phyloP scores from a whole-genome alignment of 1,140 invertebrate species.

The Drosophila sp. region DNA sequence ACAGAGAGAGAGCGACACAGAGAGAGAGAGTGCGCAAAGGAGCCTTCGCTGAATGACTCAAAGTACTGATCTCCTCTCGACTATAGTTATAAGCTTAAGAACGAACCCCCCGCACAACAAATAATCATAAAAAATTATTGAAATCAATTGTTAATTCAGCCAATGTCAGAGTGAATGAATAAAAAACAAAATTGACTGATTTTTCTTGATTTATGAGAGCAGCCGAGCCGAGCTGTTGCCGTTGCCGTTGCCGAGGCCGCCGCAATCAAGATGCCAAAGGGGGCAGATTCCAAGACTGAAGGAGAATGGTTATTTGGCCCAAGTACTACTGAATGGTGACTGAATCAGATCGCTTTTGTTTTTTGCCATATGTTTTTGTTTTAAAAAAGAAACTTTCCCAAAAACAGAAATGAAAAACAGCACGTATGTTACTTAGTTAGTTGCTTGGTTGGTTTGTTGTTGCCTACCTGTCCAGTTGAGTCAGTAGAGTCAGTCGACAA shows the following conservation, averaged over 20 bases:
- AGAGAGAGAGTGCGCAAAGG: slow-evolving; percentile 23
- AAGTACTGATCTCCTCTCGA: slow-evolving; percentile 45
- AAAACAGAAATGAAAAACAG: slow-evolving; percentile 26
- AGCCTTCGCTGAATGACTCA: slow-evolving; percentile 41
- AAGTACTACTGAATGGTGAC: slow-evolving; percentile 28
- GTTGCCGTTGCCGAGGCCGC: slow-evolving; percentile 29
- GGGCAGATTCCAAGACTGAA: slow-evolving; percentile 41
- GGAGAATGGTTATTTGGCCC: slow-evolving; percentile 12
- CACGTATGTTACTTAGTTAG: slow-evolving; percentile 17
- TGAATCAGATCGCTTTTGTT: slow-evolving; percentile 39
- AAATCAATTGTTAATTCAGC: slow-evolving; percentile 81
- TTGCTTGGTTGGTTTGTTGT: not conserved
- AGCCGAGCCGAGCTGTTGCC: slow-evolving; percentile 19
- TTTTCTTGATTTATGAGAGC: slow-evolving; percentile 80
- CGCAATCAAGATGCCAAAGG: slow-evolving; percentile 52
- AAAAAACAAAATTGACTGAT: slow-evolving; percentile 75
- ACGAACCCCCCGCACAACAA: slow-evolving; percentile 48
- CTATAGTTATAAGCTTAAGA: slow-evolving; percentile 22
- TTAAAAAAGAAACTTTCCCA: slow-evolving; percentile 76
- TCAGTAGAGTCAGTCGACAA: slow-evolving; percentile 46
- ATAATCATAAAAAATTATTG: slow-evolving; percentile 81
- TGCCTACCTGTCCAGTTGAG: slow-evolving; percentile 60
- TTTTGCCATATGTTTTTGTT: slow-evolving; percentile 61
- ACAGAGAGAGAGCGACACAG: not conserved
- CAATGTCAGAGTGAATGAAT: slow-evolving; percentile 72